A percentile compares a stretch with the other conserved stretches of the same genome.
These are phyloP conservation scores for Poicephalus meyeri DNA, from an alignment of 2,113 vertebrate species.

Conservation along the genomic window DNA sequence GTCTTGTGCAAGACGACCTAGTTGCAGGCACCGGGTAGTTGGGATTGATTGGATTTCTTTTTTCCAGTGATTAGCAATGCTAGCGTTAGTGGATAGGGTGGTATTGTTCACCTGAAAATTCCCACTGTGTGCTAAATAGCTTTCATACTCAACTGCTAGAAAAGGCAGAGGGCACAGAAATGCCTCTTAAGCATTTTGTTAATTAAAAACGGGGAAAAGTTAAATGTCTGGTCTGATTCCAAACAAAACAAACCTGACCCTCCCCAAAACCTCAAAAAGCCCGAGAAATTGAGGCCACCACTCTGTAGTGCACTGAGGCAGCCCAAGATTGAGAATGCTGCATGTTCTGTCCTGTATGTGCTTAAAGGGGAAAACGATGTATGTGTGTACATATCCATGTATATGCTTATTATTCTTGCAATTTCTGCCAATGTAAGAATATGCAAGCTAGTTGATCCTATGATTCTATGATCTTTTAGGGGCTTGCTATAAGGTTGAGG, in stretches of 20 bases:
- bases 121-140: not conserved
- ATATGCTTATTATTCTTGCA: not conserved
- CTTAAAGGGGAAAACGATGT: not conserved
- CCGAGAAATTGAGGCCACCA: conserved; percentile 3
- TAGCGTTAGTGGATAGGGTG: not conserved
- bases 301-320: not conserved
- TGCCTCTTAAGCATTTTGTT: not conserved
- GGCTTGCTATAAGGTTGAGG: not conserved
- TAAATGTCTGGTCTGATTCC: not conserved
- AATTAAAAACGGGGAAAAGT: not conserved
- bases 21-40: conserved; percentile 23
- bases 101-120: conserved; percentile 14
- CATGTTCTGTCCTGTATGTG: not conserved
- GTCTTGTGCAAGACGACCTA: conserved; percentile 71
- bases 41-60: conserved; percentile 2
- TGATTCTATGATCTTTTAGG: not conserved
- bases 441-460: not conserved
- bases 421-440: not conserved
- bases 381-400: not conserved
- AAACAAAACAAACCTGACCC: not conserved
- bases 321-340: not conserved
- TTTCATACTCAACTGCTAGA: not conserved
- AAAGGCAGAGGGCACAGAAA: not conserved
- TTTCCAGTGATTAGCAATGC: not conserved
- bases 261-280: not conserved